Base-by-base conservation (phyloP, 2,113 vertebrate species). In the Corythaeola cristata region DNA sequence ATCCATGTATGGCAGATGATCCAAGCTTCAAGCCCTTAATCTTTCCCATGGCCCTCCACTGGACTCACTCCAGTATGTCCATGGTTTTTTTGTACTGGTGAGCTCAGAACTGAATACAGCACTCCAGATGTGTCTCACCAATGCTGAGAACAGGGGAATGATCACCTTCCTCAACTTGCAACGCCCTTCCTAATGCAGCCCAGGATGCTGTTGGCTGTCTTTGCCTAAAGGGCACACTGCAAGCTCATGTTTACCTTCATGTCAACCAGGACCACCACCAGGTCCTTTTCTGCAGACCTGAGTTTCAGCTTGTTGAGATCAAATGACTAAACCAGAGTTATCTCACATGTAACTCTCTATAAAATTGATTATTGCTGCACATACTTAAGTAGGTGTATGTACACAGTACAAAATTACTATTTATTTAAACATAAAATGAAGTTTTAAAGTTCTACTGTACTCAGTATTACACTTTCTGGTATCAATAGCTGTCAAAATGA, bases 161-260 rank as follows among this genome's bases (percentile, higher is more conserved):
- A 64, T 39, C 21, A 45, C 4, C 53, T 22, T 8, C 21, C 8
- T 41, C 10, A 68, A 3, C 19, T 71, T 72, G 14, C 33, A 76
- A 8, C 0, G 0, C 12, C 5, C 3, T 53, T 88, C 27, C 24
- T 39, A 45, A 45, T 22, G 21, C 27, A 81, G 11, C 5, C 13
- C 13, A 17, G 24, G 27, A 19, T 59, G 37, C 44, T 27, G 2
- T 19, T n/a, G 7, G 9, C 14, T 64, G 11, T 37, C 11, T 88
- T 69, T 85, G 15, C 14, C 18, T 15, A 22, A 44, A 76, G 6
- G 32, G 7, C 18, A 41, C 2, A 10, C 41, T 39, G 23, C 0
- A 1, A 20, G 4, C 8, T 92, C 12, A 3, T 15, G 5, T 24
- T 58, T 58, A 71, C 8, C 8, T 50, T 72, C 12, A 55, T 17